phyloP scores from a whole-genome alignment of 2,797 vertebrate genomes.

The Danio choprae region DNA sequence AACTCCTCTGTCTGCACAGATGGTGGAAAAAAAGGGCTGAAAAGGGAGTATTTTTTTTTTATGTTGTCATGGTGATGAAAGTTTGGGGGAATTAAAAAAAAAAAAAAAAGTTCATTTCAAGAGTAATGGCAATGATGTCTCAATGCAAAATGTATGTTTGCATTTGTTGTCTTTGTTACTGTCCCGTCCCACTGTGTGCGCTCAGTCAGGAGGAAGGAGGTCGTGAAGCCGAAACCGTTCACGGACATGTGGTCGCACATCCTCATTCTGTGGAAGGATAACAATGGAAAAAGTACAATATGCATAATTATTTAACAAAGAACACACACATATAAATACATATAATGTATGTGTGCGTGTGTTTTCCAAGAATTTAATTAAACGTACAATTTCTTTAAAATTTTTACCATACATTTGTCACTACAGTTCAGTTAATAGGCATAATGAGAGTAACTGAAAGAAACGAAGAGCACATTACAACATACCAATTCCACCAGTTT shows the following conservation, averaged over 20 bases:
- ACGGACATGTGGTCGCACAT: slow-evolving; percentile 96
- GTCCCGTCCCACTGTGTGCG: slow-evolving; percentile 26
- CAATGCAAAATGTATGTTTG: slow-evolving; percentile 83
- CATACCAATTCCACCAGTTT: slow-evolving; percentile 96
- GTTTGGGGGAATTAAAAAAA: slow-evolving; percentile 84
- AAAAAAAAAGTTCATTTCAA: slow-evolving; percentile 72
- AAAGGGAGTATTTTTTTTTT: slow-evolving; percentile 73
- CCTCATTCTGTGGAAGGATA: slow-evolving; percentile 85
- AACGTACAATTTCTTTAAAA: too few relatives aligned
- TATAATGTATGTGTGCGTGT: too few relatives aligned
- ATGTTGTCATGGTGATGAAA: slow-evolving; percentile 87
- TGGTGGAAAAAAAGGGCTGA: slow-evolving; percentile 69
- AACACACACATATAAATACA: too few relatives aligned
- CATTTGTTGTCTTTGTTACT: slow-evolving; percentile 59
- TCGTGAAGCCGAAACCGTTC: slow-evolving; percentile 98
- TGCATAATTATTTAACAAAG: not conserved
- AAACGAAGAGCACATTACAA: not conserved
- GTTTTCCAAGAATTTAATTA: too few relatives aligned
- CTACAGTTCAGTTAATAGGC: not conserved
- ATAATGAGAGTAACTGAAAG: not conserved
- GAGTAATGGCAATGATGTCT: slow-evolving; percentile 93
- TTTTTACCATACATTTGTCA: too few relatives aligned
- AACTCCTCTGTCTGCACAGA: slow-evolving; percentile 56
- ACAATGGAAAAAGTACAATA: slow-evolving; percentile 8
- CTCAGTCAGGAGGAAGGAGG: slow-evolving; percentile 96